phyloP scores from a whole-genome alignment of 2,888 invertebrate genomes.

The Drosophila trichaetosa region DNA sequence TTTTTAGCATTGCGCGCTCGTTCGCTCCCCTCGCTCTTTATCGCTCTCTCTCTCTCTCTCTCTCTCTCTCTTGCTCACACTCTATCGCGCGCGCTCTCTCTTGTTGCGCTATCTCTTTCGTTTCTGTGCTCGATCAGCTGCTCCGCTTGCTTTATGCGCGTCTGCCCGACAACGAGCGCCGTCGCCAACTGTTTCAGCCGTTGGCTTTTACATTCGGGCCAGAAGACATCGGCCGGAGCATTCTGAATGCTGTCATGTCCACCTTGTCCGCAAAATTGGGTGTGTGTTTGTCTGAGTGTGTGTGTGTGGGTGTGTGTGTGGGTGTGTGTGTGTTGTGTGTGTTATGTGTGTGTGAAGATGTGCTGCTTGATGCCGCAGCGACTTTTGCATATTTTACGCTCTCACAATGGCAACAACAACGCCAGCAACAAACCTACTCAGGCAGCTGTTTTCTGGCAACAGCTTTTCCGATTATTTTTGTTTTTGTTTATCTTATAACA shows the following conservation, averaged over 20 bases:
- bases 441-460: conserved; percentile 35
- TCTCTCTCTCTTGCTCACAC: conserved; percentile 6
- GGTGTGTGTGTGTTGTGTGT: no score
- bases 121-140: conserved; percentile 37
- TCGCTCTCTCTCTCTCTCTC: neutral
- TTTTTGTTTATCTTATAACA: conserved; percentile 13
- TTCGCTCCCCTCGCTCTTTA: neutral
- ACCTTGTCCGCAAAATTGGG: conserved; percentile 13
- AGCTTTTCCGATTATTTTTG: conserved; percentile 16
- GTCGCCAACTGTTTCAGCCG: conserved; percentile 63
- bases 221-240: conserved; percentile 13
- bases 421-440: neutral
- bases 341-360: neutral
- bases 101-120: conserved; percentile 24
- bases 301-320: neutral
- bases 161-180: conserved; percentile 70
- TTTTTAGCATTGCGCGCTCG: conserved; percentile 33
- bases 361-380: conserved; percentile 40
- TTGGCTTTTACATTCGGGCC: conserved; percentile 15
- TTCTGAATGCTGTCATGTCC: conserved; percentile 8
- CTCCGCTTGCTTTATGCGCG: conserved; percentile 32
- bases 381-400: conserved; percentile 64
- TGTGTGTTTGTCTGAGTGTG: neutral
- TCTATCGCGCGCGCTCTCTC: conserved; percentile 9
- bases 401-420: conserved; percentile 33